Percentiles rank a stretch among this genome's conserved stretches.
These are phyloP conservation scores for Blera fallax DNA, from an alignment of 2,888 invertebrate genomes.

Conservation along the genomic window DNA sequence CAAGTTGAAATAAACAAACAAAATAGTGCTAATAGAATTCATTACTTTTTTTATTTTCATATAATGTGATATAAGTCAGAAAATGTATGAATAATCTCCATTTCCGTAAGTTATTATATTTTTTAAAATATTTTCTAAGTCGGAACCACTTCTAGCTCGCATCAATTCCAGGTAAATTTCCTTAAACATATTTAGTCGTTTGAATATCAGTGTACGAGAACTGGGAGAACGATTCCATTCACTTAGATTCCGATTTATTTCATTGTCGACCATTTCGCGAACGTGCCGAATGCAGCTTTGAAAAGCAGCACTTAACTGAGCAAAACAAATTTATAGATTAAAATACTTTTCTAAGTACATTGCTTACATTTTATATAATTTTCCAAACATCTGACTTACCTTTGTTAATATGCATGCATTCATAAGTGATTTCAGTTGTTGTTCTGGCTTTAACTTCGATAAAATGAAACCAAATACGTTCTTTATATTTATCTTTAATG, in stretches of 20 bases:
- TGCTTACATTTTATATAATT: constrained; percentile 38
- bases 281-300: constrained; percentile 42
- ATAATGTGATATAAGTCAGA: constrained; percentile 5
- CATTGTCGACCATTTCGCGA: constrained; percentile 31
- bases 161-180: constrained; percentile 36
- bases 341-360: background rate
- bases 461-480: constrained; percentile 58
- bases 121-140: constrained; percentile 41
- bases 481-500: constrained; percentile 39
- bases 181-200: constrained; percentile 24
- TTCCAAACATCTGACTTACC: background rate
- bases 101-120: constrained; percentile 42
- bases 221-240: constrained; percentile 1
- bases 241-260: constrained; percentile 39
- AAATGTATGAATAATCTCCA: constrained; percentile 4
- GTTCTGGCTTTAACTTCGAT: constrained; percentile 44
- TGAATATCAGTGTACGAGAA: background rate
- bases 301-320: constrained; percentile 38
- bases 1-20: background rate
- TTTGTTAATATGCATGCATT: constrained; percentile 51
- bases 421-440: constrained; percentile 40
- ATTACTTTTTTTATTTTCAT: constrained; percentile 16
- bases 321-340: background rate
- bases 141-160: constrained; percentile 25
- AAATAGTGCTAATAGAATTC: background rate